These are phyloP conservation scores for Carcinoscorpius rotundicauda DNA, from an alignment of 1,140 invertebrate genomes.

Conservation along the genomic window DNA sequence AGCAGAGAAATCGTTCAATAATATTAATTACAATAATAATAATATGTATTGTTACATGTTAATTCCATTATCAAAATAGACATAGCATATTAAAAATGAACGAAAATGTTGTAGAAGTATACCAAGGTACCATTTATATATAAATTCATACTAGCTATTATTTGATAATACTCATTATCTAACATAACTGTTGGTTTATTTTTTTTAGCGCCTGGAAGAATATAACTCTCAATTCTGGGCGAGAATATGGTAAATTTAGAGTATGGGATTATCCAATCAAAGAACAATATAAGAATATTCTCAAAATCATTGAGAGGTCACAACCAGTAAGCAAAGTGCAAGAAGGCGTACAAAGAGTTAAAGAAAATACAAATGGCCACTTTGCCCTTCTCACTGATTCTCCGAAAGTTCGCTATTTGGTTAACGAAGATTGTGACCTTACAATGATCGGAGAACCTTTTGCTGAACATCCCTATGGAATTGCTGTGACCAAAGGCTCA, in stretches of 20 bases:
- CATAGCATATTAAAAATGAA: too few relatives aligned
- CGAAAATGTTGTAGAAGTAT: too few relatives aligned
- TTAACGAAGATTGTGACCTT: slow-evolving; percentile 64
- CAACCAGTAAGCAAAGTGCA: slow-evolving; percentile 49
- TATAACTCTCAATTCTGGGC: slow-evolving; percentile 62
- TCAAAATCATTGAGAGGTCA: slow-evolving; percentile 65
- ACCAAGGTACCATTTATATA: too few relatives aligned
- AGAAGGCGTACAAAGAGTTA: slow-evolving; percentile 40
- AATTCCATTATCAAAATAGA: too few relatives aligned
- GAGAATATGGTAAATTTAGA: slow-evolving; percentile 57
- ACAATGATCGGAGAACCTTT: slow-evolving; percentile 82
- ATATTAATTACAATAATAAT: too few relatives aligned
- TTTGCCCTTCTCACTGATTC: slow-evolving; percentile 38
- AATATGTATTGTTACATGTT: too few relatives aligned
- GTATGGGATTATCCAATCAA: slow-evolving; percentile 90
- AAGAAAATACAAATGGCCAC: background rate
- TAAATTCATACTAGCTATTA: too few relatives aligned
- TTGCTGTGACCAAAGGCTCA: slow-evolving; percentile 75
- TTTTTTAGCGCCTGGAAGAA: slow-evolving; percentile 67
- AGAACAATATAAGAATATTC: slow-evolving; percentile 76
- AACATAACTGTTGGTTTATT: too few relatives aligned
- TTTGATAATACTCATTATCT: too few relatives aligned
- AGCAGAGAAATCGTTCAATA: too few relatives aligned
- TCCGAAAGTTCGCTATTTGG: slow-evolving; percentile 29
- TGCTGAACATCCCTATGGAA: slow-evolving; percentile 73